Evolutionary conservation across 2,797 vertebrate species (phyloP), one percentile per base, ranked within the genome.

Genomic region (Simalia tracyae): DNA sequence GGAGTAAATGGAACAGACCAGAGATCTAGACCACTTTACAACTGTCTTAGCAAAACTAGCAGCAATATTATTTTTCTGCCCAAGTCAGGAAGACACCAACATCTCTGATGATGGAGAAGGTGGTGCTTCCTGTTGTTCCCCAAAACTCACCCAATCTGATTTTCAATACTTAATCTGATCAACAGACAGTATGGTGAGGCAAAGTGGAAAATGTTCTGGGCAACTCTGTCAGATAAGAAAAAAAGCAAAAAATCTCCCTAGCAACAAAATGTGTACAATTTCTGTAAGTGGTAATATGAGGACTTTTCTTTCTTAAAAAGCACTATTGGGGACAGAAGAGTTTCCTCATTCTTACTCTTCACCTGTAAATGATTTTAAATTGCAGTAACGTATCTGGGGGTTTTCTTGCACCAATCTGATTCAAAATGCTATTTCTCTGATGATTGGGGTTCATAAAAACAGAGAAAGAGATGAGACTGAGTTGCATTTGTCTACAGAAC

Each of bases 201-300:
- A 85, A 93, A 89, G n/a, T 54, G 36, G 85, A 93, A 26, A 91
- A 81, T 89, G 46, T 36, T 72, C 2, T 36, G 31, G 85, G 54
- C 31, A 93, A 84, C 88, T 93, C 72, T 91, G 84, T 66, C 1
- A 0, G 26, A 89, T 92, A 87, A 42, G 68, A 59, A 4, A 10
- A 59, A 57, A 88, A 85, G 59, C 0, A 64, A 0, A 91, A 59
- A 61, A 91, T 57, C 1, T 8, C 7, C 19, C 12, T 89, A 88
- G 36, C 31, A 86, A 3, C 57, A 46, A 54, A 9, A 60, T 28
- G 9, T 54, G 50, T 8, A 8, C 50, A 54, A 54, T 54, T 7
- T 54, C 50, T 54, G 5, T 59, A 12, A 19, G 17, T 0, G 0
- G 57, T 14, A 85, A 28, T 28, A 0, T 3, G 12, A 14, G 36